A percentile compares a stretch with the other conserved stretches of the same genome.
Evolutionary conservation across 2,113 vertebrate genomes (phyloP).

Genomic region (Anhinga rufa): DNA sequence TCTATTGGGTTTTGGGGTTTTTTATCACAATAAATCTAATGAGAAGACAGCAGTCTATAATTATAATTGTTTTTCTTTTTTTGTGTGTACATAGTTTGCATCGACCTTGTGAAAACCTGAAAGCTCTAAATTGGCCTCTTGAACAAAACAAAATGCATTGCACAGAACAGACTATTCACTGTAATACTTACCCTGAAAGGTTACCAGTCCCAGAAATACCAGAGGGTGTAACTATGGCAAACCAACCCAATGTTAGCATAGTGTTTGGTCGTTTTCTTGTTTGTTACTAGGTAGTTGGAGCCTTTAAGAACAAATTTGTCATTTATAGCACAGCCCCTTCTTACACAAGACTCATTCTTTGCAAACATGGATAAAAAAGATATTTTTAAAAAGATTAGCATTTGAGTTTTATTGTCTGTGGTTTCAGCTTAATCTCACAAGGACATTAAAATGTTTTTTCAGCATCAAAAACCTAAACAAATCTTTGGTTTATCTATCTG

Average conservation of each 20-base stretch:
- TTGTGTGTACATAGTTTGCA: neutral
- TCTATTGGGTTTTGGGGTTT: fast-evolving
- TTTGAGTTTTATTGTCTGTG: neutral
- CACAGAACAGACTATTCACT: neutral
- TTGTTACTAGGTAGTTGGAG: neutral
- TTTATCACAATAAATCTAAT: neutral
- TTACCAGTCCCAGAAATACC: neutral
- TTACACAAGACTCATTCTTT: neutral
- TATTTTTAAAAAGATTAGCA: neutral
- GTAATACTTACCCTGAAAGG: neutral
- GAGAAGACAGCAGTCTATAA: neutral
- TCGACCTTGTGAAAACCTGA: neutral
- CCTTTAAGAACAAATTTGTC: neutral
- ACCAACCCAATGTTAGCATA: neutral
- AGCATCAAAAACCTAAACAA: neutral
- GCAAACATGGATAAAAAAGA: neutral
- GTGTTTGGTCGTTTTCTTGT: neutral
- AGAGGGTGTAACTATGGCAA: neutral
- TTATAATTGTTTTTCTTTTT: neutral
- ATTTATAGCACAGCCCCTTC: neutral
- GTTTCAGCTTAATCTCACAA: neutral
- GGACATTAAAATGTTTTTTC: neutral
- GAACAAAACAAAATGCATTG: neutral
- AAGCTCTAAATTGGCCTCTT: neutral
- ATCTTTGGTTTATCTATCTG: neutral